A percentile compares a stretch with the other conserved stretches of the same genome.
Evolutionary conservation across 1,140 invertebrate species (phyloP).

Genomic region (Diabrotica undecimpunctata): DNA sequence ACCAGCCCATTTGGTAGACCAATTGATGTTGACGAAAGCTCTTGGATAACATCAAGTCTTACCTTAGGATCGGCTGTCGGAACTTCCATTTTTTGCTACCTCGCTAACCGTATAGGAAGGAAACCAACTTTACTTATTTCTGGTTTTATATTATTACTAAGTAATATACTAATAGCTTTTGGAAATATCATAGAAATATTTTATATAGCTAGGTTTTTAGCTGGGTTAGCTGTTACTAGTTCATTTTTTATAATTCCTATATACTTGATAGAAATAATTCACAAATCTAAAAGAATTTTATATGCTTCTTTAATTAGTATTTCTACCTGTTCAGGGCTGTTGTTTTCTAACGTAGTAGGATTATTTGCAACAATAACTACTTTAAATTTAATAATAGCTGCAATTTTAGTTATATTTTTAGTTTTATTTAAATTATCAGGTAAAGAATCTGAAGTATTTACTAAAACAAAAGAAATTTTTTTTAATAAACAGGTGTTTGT

Average conservation of each 20-base stretch:
- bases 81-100: slow-evolving; percentile 39
- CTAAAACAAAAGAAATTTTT: too few relatives aligned
- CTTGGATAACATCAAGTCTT: slow-evolving; percentile 59
- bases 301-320: too few relatives aligned
- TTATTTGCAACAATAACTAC: too few relatives aligned
- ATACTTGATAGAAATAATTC: slow-evolving; percentile 52
- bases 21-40: slow-evolving; percentile 12
- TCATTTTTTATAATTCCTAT: slow-evolving; percentile 51
- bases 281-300: slow-evolving; percentile 22
- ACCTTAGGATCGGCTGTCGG: slow-evolving; percentile 68
- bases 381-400: too few relatives aligned
- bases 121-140: slow-evolving; percentile 50
- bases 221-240: slow-evolving; percentile 48
- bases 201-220: slow-evolving; percentile 43
- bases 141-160: slow-evolving; percentile 56
- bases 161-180: slow-evolving; percentile 20
- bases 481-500: too few relatives aligned
- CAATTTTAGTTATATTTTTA: too few relatives aligned
- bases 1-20: slow-evolving; percentile 37
- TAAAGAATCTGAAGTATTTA: too few relatives aligned
- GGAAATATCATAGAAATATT: slow-evolving; percentile 44
- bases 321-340: too few relatives aligned
- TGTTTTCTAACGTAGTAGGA: too few relatives aligned
- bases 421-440: too few relatives aligned
- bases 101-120: slow-evolving; percentile 47